Conservation (phyloP, 2,888 invertebrate species). For the Coleophora deauratella region DNA sequence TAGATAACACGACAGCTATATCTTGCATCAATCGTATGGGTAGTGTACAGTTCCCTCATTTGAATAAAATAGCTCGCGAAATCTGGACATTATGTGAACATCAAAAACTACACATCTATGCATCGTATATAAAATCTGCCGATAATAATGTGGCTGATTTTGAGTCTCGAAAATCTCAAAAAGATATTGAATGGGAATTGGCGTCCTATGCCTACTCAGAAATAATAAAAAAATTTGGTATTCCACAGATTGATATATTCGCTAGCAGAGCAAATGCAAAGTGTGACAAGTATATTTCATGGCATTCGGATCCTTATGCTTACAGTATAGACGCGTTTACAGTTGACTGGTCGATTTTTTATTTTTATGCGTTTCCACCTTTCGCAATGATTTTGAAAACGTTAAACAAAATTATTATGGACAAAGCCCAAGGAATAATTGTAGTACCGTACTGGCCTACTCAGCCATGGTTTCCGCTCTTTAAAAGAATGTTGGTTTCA, state of each 20-base stretch:
- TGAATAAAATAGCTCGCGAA: conserved; percentile 10
- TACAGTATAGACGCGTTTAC: conserved; percentile 14
- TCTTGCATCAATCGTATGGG: conserved; percentile 14
- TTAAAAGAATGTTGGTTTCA: neutral
- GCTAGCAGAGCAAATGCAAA: conserved; percentile 14
- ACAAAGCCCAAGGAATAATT: conserved; percentile 6
- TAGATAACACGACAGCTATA: conserved; percentile 17
- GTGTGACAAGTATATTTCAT: conserved; percentile 14
- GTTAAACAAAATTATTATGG: conserved; percentile 7
- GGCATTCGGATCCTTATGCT: conserved; percentile 13
- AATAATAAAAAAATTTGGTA: conserved; percentile 5
- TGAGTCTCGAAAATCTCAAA: conserved; percentile 9
- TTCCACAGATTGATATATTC: conserved; percentile 14
- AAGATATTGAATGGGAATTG: conserved; percentile 14
- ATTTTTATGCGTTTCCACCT: conserved; percentile 16
- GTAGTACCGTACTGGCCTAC: conserved; percentile 14
- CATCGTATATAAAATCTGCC: conserved; percentile 15
- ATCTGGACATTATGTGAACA: conserved; percentile 20
- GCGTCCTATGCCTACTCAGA: conserved; percentile 1
- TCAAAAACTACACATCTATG: conserved; percentile 13
- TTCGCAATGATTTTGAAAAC: conserved; percentile 11
- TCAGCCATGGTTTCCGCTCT: conserved; percentile 14
- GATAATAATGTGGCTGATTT: conserved; percentile 18
- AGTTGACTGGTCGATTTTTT: conserved; percentile 14
- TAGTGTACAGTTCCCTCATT: conserved; percentile 13